phyloP scores from a whole-genome alignment of 2,888 invertebrate genomes.

The Drosophila flavopinicola region DNA sequence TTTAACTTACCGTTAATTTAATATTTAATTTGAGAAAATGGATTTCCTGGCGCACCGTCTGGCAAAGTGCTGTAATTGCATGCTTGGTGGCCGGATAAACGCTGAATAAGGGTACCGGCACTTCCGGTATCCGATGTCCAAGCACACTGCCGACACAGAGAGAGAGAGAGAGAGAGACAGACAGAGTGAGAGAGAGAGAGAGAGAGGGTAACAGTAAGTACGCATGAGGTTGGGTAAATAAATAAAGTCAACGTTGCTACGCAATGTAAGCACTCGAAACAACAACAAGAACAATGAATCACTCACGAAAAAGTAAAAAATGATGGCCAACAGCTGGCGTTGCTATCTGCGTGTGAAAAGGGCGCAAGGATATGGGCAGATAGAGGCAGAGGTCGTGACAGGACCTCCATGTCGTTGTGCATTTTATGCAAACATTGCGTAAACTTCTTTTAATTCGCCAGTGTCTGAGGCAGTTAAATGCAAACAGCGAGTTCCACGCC shows the following conservation, averaged over 20 bases:
- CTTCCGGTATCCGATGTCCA: conserved; percentile 85
- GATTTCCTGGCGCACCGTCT: conserved; percentile 87
- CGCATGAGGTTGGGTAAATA: conserved; percentile 40
- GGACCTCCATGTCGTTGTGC: conserved; percentile 56
- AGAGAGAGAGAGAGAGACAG: conserved; percentile 16
- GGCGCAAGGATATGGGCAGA: conserved; percentile 6
- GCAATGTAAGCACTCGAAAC: conserved; percentile 66
- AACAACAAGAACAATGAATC: conserved; percentile 40
- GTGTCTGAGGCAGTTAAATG: conserved; percentile 48
- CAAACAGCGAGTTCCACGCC: conserved; percentile 54
- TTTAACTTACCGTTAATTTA: conserved; percentile 84
- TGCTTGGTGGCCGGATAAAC: conserved; percentile 87
- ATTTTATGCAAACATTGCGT: conserved; percentile 77
- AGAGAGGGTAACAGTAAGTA: conserved; percentile 10
- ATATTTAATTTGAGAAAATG: conserved; percentile 84
- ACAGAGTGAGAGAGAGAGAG: not conserved
- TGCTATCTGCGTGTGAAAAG: conserved; percentile 31
- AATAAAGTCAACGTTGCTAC: conserved; percentile 70
- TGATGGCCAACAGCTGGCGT: conserved; percentile 56
- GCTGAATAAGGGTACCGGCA: conserved; percentile 85
- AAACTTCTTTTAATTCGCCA: conserved; percentile 74
- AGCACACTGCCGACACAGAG: conserved; percentile 80
- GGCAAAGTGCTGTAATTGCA: conserved; percentile 86
- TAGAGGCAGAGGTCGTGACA: not conserved
- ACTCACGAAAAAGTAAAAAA: conserved; percentile 30